These are phyloP conservation scores for Champsocephalus esox DNA, from an alignment of 2,797 vertebrate species.

Conservation along the genomic window DNA sequence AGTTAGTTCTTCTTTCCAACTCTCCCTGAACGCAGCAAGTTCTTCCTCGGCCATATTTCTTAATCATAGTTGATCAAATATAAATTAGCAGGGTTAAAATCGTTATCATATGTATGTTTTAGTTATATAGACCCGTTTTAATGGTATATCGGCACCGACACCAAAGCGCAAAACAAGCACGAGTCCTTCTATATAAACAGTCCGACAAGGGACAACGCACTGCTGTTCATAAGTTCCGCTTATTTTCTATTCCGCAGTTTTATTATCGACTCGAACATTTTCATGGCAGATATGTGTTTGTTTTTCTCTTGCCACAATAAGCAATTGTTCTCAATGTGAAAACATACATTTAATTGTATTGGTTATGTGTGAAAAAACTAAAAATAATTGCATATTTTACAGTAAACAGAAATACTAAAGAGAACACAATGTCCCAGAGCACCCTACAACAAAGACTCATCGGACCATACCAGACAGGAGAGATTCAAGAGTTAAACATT, in stretches of 20 bases:
- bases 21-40: constrained; percentile 80
- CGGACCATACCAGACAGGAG: constrained; percentile 62
- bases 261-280: constrained; percentile 28
- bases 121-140: rapidly evolving
- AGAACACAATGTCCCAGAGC: constrained; percentile 40
- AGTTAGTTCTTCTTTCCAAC: constrained; percentile 79
- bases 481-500: constrained; percentile 87
- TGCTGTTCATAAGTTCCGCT: constrained; percentile 53
- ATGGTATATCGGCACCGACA: rapidly evolving
- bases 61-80: constrained; percentile 32
- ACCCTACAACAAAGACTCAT: constrained; percentile 63
- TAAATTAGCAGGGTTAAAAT: neutral
- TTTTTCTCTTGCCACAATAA: neutral
- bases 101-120: rapidly evolving
- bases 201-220: constrained; percentile 59
- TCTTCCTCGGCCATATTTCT: constrained; percentile 78
- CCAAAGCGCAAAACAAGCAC: constrained; percentile 13
- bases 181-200: constrained; percentile 61
- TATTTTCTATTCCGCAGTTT: constrained; percentile 65
- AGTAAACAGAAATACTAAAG: neutral
- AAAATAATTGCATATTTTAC: neutral
- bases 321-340: neutral
- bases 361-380: neutral
- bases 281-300: neutral
- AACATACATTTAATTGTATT: rapidly evolving